A percentile compares a stretch with the other conserved stretches of the same genome.
phyloP scores from a whole-genome alignment of 2,797 vertebrate species.

The Cuculus canorus region DNA sequence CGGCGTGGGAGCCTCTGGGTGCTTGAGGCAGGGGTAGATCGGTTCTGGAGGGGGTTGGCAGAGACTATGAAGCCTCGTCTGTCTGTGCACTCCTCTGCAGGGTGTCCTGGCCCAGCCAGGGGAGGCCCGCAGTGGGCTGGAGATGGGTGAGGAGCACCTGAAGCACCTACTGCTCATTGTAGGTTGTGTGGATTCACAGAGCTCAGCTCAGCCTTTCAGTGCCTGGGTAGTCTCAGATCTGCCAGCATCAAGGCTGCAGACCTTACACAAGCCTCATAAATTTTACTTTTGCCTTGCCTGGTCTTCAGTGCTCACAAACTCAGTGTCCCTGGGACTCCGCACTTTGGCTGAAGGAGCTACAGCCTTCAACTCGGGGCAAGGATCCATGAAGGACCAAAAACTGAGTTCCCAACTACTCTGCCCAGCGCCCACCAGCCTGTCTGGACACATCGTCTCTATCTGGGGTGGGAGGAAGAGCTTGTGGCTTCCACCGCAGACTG shows the following conservation, averaged over 20 bases:
- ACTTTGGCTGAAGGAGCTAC: background rate
- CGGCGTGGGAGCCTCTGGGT: background rate
- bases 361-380: background rate
- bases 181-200: background rate
- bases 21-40: background rate
- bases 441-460: accelerated
- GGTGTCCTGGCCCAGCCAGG: background rate
- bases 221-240: background rate
- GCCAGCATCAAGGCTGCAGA: background rate
- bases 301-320: background rate
- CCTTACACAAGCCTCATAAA: background rate
- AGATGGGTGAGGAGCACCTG: background rate
- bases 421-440: background rate
- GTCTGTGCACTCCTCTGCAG: background rate
- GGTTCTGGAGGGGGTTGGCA: background rate
- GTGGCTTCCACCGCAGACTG: background rate
- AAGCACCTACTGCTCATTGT: background rate
- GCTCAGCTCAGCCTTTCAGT: background rate
- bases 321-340: background rate
- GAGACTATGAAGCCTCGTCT: background rate
- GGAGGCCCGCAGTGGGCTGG: background rate
- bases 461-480: background rate
- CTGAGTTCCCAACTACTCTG: background rate
- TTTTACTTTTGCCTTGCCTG: background rate
- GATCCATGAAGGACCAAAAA: background rate